phyloP scores from a whole-genome alignment of 2,888 invertebrate species.

The Piscicola geometra region DNA sequence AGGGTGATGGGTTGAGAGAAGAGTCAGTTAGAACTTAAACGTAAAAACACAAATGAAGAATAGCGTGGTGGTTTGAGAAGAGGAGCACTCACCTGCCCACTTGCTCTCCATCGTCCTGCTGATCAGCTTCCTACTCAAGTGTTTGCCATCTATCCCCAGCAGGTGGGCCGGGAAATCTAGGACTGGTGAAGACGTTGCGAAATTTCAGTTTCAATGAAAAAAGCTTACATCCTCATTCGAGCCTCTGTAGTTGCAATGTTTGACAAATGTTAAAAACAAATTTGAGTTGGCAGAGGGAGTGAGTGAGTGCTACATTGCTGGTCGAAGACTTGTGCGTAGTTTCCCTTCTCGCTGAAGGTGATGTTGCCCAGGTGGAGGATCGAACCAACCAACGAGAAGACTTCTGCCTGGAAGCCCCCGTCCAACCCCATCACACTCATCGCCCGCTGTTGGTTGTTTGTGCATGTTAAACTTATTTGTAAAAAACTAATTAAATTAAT shows the following conservation, averaged over 20 bases:
- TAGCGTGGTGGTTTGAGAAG: too few species aligned
- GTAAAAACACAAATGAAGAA: background rate
- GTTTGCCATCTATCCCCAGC: constrained; percentile 61
- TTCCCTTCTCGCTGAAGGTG: constrained; percentile 61
- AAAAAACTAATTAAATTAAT: background rate
- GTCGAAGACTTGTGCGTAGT: constrained; percentile 61
- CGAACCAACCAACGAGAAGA: constrained; percentile 62
- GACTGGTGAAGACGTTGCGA: too few species aligned
- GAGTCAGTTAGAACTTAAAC: too few species aligned
- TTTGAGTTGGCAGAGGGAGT: too few species aligned
- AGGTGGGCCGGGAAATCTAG: constrained; percentile 64
- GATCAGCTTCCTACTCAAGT: constrained; percentile 62
- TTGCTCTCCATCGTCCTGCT: constrained; percentile 66
- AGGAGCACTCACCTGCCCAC: constrained; percentile 66
- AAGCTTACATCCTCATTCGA: too few species aligned
- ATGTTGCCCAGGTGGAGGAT: constrained; percentile 66
- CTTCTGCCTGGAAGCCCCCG: constrained; percentile 60
- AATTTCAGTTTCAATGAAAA: too few species aligned
- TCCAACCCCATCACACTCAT: constrained; percentile 64
- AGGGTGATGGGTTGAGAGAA: too few species aligned
- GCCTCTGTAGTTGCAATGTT: too few species aligned
- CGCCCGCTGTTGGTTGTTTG: constrained; percentile 57
- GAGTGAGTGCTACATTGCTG: constrained; percentile 63
- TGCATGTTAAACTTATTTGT: too few species aligned
- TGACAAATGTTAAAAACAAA: too few species aligned